Conservation (phyloP, 2,113 vertebrate species). For the Theristicus caerulescens region DNA sequence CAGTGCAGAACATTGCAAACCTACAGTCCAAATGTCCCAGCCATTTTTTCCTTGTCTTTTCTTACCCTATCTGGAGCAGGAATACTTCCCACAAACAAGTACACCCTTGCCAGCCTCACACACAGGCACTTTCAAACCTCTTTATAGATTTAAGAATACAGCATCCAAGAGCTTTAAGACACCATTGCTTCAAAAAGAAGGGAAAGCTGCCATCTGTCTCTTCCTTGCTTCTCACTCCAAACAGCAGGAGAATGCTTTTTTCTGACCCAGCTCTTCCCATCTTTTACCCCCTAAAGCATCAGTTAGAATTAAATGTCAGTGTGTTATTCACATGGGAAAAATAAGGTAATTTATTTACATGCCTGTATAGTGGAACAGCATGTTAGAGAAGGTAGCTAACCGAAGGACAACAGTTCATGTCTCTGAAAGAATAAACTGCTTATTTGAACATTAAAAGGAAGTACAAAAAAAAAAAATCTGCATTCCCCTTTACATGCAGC, state of each 20-base stretch:
- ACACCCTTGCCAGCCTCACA: not conserved
- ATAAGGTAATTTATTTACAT: conserved; percentile 32
- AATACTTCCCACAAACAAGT: not conserved
- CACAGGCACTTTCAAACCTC: not conserved
- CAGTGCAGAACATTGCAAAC: not conserved
- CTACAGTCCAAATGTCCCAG: not conserved
- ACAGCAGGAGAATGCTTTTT: not conserved
- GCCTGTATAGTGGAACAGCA: not conserved
- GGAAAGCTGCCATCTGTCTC: conserved; percentile 45
- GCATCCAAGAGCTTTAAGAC: conserved; percentile 42
- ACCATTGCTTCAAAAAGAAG: conserved; percentile 20
- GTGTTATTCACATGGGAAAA: not conserved
- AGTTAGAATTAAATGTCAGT: conserved; percentile 24
- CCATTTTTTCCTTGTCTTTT: not conserved
- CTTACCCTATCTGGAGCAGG: not conserved
- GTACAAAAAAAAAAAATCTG: not conserved
- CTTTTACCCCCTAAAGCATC: not conserved
- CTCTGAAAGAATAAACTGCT: not conserved
- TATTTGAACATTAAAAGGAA: not conserved
- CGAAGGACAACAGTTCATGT: not conserved
- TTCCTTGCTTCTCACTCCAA: conserved; percentile 17
- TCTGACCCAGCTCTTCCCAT: conserved; percentile 30
- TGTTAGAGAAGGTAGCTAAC: not conserved
- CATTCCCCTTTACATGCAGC: not conserved
- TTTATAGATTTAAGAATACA: conserved; percentile 27